Percentiles rank a stretch among this genome's conserved stretches.
These are phyloP conservation scores for Pantherophis alleghaniensis DNA, from an alignment of 2,797 vertebrate genomes.

Conservation along the genomic window DNA sequence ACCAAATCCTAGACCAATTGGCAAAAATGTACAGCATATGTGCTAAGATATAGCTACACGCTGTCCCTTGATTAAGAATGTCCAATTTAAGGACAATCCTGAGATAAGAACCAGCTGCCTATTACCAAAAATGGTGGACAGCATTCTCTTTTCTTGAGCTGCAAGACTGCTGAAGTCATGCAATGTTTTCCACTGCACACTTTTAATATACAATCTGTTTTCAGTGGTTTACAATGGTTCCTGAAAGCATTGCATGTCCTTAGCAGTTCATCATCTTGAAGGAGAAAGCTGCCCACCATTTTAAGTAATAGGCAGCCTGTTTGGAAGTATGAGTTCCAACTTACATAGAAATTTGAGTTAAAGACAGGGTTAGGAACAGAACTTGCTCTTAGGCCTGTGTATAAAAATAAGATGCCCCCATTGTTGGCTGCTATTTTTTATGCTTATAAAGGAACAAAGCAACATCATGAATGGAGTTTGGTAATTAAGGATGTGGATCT, in stretches of 20 bases:
- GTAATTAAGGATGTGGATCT: background rate
- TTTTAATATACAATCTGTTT: background rate
- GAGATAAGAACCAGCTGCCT: background rate
- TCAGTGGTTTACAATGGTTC: background rate
- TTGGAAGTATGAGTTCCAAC: background rate
- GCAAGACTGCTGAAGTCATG: background rate
- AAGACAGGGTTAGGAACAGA: background rate
- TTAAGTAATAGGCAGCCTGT: background rate
- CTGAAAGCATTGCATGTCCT: background rate
- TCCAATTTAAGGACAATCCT: background rate
- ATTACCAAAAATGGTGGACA: background rate
- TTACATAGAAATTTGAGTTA: background rate
- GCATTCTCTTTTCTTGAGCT: background rate
- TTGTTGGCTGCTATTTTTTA: background rate
- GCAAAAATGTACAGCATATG: background rate
- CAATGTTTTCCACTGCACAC: background rate
- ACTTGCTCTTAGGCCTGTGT: background rate
- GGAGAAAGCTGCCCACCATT: background rate
- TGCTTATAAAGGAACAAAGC: background rate
- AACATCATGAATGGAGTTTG: background rate
- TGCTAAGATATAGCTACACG: background rate
- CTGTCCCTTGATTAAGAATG: background rate
- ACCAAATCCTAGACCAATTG: background rate
- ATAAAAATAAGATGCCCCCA: background rate
- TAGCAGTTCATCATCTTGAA: background rate